These are phyloP conservation scores for Protomyctophum bolini DNA, from an alignment of 2,113 vertebrate species.

Conservation along the genomic window DNA sequence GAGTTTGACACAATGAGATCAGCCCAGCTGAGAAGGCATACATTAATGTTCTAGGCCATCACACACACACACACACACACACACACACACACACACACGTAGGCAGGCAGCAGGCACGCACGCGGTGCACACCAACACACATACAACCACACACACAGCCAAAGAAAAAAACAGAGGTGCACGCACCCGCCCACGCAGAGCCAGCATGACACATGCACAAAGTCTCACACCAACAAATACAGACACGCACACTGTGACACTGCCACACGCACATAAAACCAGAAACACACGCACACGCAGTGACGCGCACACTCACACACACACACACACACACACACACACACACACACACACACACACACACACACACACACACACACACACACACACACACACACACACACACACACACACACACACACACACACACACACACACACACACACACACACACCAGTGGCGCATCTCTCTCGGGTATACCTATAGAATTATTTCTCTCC, in stretches of 20 bases:
- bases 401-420: not conserved
- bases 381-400: constrained; percentile 29
- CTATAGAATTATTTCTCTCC: not conserved
- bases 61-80: constrained; percentile 27
- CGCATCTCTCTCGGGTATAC: not conserved
- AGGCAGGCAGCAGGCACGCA: not conserved
- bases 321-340: constrained; percentile 30
- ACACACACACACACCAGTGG: constrained; percentile 5
- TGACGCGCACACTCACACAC: not conserved
- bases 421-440: constrained; percentile 13
- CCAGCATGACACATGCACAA: not conserved
- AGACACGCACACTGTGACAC: constrained; percentile 1
- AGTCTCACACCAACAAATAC: not conserved
- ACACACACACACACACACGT: not conserved
- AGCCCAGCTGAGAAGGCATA: constrained; percentile 74
- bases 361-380: constrained; percentile 18
- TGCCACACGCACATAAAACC: constrained; percentile 4
- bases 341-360: not conserved
- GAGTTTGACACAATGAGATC: constrained; percentile 85
- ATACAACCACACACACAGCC: not conserved
- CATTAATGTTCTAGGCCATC: constrained; percentile 79
- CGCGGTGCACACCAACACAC: not conserved
- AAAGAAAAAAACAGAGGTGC: constrained; percentile 15
- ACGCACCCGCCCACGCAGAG: not conserved
- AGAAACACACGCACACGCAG: no score